Percentiles rank a stretch among this genome's conserved stretches.
These are phyloP conservation scores for Microplitis deprimator DNA, from an alignment of 2,888 invertebrate species.

Conservation along the genomic window DNA sequence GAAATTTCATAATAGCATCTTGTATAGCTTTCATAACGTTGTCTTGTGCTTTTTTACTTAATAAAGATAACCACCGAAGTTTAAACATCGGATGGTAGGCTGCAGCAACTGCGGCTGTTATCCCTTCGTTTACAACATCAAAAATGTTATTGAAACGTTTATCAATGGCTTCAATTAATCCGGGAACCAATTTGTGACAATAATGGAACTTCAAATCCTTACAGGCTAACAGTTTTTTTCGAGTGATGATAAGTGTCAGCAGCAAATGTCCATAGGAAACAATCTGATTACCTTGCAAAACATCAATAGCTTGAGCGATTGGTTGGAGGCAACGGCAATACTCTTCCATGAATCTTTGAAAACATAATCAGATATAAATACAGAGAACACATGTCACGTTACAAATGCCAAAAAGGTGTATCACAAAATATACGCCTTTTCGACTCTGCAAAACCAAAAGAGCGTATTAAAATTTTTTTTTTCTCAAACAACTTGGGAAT, in stretches of 20 bases:
- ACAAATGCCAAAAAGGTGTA: too few relatives aligned
- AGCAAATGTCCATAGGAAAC: not conserved
- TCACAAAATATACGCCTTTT: too few relatives aligned
- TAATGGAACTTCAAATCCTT: not conserved
- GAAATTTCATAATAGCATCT: not conserved
- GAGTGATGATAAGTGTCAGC: not conserved
- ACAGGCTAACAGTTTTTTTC: not conserved
- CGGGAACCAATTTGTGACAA: not conserved
- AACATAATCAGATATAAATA: slow-evolving; percentile 1
- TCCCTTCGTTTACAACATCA: not conserved
- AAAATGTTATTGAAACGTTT: not conserved
- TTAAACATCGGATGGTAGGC: not conserved
- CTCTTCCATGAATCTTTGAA: slow-evolving; percentile 10
- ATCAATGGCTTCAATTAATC: not conserved
- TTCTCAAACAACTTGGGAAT: not conserved
- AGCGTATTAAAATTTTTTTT: not conserved
- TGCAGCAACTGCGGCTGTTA: not conserved
- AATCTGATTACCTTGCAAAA: slow-evolving; percentile 7
- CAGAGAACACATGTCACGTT: too few relatives aligned
- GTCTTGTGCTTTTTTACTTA: not conserved
- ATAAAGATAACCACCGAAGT: not conserved
- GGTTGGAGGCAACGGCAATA: not conserved
- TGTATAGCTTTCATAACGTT: not conserved
- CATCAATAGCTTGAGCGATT: not conserved
- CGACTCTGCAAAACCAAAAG: not conserved